A percentile compares a stretch with the other conserved stretches of the same genome.
phyloP scores from a whole-genome alignment of 2,888 invertebrate genomes.

The Tenthredo livida region DNA sequence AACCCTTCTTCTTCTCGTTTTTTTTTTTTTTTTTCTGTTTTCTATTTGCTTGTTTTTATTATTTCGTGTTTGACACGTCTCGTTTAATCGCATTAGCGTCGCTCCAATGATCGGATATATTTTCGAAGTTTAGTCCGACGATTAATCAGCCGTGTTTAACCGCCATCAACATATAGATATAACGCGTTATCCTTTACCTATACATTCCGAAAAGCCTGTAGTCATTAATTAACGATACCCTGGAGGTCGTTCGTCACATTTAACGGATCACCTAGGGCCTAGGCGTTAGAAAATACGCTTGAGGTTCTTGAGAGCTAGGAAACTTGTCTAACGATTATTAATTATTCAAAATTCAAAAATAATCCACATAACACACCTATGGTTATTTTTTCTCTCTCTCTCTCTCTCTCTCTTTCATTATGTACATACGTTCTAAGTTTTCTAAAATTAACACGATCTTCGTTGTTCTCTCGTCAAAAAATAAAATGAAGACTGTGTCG shows the following conservation, averaged over 20 bases:
- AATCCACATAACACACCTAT: not conserved
- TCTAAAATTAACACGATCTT: not conserved
- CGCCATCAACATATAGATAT: not conserved
- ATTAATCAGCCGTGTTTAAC: constrained; percentile 45
- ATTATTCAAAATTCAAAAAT: not conserved
- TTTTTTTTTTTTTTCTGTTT: not conserved
- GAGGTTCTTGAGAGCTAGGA: not conserved
- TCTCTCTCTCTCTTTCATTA: not conserved
- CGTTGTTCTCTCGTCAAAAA: not conserved
- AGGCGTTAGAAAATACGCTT: not conserved
- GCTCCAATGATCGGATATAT: not conserved
- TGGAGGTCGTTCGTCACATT: not conserved
- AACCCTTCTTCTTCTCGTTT: not conserved
- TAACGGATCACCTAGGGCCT: constrained; percentile 23
- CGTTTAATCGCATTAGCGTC: not conserved
- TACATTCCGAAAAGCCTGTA: constrained; percentile 25
- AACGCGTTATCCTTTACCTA: constrained; percentile 33
- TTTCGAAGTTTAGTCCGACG: not conserved
- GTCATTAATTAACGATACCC: constrained; percentile 43
- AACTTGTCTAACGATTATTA: not conserved
- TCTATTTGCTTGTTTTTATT: not conserved
- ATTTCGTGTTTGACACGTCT: not conserved
- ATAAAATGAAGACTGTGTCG: not conserved
- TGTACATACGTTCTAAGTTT: not conserved
- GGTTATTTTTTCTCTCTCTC: not conserved